phyloP scores from a whole-genome alignment of 37 sponge, comb jelly and placozoan species.

The Agelas oroides region DNA sequence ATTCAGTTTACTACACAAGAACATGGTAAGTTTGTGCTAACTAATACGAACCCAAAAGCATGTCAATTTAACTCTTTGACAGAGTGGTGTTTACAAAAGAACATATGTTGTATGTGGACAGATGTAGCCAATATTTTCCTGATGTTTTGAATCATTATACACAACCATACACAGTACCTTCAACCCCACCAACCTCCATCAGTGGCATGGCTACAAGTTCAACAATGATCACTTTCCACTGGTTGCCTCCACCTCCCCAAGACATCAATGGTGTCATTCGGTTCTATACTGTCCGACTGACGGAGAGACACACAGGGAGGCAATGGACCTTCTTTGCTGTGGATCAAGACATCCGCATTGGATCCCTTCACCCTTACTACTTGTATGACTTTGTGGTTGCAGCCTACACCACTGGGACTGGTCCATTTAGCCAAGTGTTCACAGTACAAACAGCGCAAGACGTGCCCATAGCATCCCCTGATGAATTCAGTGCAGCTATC shows the following conservation, averaged over 20 bases:
- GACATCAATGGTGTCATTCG: slow-evolving; percentile 17
- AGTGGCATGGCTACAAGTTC: neutral
- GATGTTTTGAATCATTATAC: neutral
- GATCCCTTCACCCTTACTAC: slow-evolving; percentile 34
- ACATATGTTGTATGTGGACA: too few species aligned
- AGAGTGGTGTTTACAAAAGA: too few species aligned
- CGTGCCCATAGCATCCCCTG: slow-evolving; percentile 47
- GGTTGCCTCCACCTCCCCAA: slow-evolving; percentile 7
- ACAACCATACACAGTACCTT: neutral
- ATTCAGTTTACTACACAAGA: neutral
- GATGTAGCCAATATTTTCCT: too few species aligned
- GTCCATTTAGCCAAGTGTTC: slow-evolving; percentile 9
- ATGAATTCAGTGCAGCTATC: neutral
- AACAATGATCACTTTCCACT: neutral
- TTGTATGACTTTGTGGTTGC: slow-evolving; percentile 19
- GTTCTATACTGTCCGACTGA: slow-evolving; percentile 13
- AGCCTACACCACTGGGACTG: slow-evolving; percentile 15
- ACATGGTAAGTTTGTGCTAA: too few species aligned
- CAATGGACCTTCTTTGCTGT: slow-evolving; percentile 26
- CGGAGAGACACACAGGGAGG: slow-evolving; percentile 1
- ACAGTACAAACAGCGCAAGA: neutral
- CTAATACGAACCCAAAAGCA: too few species aligned
- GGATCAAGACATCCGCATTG: slow-evolving; percentile 1
- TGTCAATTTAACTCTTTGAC: too few species aligned
- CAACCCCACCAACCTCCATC: neutral